phyloP scores from a whole-genome alignment of 2,888 invertebrate genomes.

The Ferdinandea cuprea region DNA sequence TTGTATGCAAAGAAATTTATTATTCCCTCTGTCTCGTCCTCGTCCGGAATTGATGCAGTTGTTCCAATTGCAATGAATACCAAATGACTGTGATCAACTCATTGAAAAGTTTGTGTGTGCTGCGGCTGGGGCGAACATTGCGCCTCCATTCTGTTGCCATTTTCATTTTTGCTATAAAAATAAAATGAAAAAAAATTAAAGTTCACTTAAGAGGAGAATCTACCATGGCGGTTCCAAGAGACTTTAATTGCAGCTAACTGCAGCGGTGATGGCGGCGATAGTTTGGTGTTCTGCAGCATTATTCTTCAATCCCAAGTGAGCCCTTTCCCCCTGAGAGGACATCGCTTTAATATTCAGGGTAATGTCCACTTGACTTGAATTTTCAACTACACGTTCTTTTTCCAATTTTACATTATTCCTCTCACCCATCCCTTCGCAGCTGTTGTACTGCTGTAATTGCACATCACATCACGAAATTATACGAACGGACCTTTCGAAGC shows the following conservation, averaged over 20 bases:
- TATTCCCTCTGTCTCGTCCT: slow-evolving; percentile 73
- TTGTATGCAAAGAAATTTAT: slow-evolving; percentile 64
- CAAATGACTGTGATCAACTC: slow-evolving; percentile 73
- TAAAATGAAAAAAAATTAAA: slow-evolving; percentile 50
- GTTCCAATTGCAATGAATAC: slow-evolving; percentile 74
- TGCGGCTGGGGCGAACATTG: not conserved
- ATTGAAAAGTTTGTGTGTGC: slow-evolving; percentile 63
- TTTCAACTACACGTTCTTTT: slow-evolving; percentile 23
- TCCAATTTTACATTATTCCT: no score
- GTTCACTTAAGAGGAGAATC: slow-evolving; percentile 49
- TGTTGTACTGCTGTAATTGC: slow-evolving; percentile 57
- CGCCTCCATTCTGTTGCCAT: not conserved
- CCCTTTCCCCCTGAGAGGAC: slow-evolving; percentile 47
- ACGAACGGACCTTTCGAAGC: slow-evolving; percentile 38
- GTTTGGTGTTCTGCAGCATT: slow-evolving; percentile 47
- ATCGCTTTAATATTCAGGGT: slow-evolving; percentile 63
- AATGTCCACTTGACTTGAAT: slow-evolving; percentile 69
- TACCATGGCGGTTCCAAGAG: slow-evolving; percentile 33
- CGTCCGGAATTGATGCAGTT: slow-evolving; percentile 64
- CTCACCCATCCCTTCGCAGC: not conserved
- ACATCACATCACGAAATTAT: slow-evolving; percentile 45
- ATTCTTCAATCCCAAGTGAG: slow-evolving; percentile 45
- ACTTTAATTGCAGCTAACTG: slow-evolving; percentile 74
- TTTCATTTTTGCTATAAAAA: slow-evolving; percentile 28
- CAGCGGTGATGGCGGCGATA: slow-evolving; percentile 46